Percentiles rank a stretch among this genome's conserved stretches.
Evolutionary conservation across 2,113 vertebrate genomes (phyloP).

Genomic region (Malurus melanocephalus): DNA sequence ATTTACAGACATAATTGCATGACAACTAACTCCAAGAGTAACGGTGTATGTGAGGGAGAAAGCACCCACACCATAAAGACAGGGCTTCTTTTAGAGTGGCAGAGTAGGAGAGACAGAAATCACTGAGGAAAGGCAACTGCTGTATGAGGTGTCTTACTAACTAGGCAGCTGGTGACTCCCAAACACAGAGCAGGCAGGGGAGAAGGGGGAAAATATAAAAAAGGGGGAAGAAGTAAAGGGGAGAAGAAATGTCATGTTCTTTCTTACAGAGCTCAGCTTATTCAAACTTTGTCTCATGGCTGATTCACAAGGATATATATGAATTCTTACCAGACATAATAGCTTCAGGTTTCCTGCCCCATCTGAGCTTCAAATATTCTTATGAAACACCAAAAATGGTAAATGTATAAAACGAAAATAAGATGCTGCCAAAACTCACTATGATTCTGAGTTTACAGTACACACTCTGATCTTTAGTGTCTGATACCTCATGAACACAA

Average conservation of each 20-base stretch:
- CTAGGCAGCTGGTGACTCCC: background rate
- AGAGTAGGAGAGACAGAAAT: background rate
- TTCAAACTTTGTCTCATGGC: background rate
- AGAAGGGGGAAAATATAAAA: background rate
- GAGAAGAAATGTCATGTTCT: background rate
- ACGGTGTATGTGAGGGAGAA: background rate
- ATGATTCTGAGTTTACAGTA: background rate
- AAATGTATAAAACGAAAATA: background rate
- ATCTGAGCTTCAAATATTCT: background rate
- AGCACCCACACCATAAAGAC: background rate
- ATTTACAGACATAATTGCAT: background rate
- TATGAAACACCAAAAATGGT: background rate
- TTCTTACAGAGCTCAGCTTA: background rate
- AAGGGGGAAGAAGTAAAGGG: background rate
- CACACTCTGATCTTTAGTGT: background rate
- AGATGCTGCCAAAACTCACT: background rate
- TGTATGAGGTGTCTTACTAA: background rate
- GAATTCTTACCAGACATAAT: background rate
- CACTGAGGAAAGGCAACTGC: background rate
- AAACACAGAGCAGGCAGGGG: background rate
- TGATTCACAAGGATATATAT: background rate
- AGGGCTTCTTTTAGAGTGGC: background rate
- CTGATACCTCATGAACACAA: background rate
- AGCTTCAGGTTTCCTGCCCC: background rate
- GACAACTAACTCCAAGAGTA: background rate